Conservation (phyloP, 2,888 invertebrate species). For the Chamaedrilus cognettii region DNA sequence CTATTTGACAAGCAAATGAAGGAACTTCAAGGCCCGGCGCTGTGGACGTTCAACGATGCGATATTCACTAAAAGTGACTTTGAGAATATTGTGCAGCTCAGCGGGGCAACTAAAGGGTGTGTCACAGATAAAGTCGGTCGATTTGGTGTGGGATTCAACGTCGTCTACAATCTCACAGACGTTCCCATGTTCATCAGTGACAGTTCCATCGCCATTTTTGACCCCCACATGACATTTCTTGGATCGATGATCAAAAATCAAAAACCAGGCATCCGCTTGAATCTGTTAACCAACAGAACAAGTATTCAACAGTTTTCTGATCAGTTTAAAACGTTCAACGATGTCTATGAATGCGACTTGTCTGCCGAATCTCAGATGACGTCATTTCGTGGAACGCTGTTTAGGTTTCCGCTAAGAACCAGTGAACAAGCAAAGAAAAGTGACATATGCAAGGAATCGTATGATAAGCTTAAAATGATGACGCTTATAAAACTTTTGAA, state of each 20-base stretch:
- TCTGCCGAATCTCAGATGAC: not conserved
- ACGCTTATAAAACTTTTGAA: slow-evolving; percentile 43
- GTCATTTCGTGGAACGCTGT: slow-evolving; percentile 37
- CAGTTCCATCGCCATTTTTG: slow-evolving; percentile 47
- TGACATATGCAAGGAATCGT: slow-evolving; percentile 42
- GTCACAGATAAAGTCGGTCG: slow-evolving; percentile 45
- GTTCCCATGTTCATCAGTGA: slow-evolving; percentile 51
- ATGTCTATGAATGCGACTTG: slow-evolving; percentile 41
- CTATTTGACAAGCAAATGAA: slow-evolving; percentile 43
- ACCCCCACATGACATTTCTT: slow-evolving; percentile 48
- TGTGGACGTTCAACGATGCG: slow-evolving; percentile 49
- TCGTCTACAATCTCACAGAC: slow-evolving; percentile 55
- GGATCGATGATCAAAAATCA: slow-evolving; percentile 32
- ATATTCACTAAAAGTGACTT: slow-evolving; percentile 46
- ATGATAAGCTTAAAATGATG: slow-evolving; percentile 41
- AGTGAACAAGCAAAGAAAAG: slow-evolving; percentile 30
- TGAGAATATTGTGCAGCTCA: slow-evolving; percentile 43
- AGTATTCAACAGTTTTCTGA: slow-evolving; percentile 37
- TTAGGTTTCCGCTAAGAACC: slow-evolving; percentile 40
- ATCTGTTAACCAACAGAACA: slow-evolving; percentile 33
- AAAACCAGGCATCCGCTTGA: slow-evolving; percentile 42
- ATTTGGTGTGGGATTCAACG: slow-evolving; percentile 54
- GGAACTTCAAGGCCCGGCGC: slow-evolving; percentile 47
- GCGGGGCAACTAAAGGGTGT: slow-evolving; percentile 46
- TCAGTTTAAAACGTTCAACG: slow-evolving; percentile 46